Evolutionary conservation across 2,113 vertebrate species (phyloP).

Genomic region (Hemiprocne comata): DNA sequence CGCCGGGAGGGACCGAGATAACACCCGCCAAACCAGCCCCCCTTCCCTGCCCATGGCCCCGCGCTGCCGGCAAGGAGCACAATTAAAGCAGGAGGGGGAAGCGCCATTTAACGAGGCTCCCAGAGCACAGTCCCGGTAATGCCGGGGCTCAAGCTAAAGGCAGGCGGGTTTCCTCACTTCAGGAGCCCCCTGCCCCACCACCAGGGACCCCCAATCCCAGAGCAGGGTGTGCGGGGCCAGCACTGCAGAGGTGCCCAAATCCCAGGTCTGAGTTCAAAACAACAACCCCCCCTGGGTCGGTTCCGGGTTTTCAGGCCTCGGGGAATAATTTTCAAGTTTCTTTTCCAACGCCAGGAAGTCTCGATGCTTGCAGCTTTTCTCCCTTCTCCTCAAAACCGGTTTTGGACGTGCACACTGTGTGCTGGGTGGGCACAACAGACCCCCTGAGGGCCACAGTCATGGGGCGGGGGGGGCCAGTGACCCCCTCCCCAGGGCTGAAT

Average conservation of each 20-base stretch:
- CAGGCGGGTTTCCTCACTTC: not conserved
- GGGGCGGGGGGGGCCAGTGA: not conserved
- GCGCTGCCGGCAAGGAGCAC: not conserved
- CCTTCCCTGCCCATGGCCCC: not conserved
- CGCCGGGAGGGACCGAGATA: not conserved
- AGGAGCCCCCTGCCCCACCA: not conserved
- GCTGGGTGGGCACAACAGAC: rapidly evolving
- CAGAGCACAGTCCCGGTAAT: not conserved
- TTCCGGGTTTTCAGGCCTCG: not conserved
- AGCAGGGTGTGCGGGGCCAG: not conserved
- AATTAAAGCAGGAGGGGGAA: not conserved
- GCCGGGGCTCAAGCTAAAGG: not conserved
- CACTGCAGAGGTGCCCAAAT: not conserved
- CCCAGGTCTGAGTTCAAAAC: not conserved
- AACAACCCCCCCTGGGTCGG: not conserved
- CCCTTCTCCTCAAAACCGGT: not conserved
- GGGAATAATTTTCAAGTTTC: conserved; percentile 30
- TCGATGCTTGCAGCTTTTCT: conserved; percentile 21
- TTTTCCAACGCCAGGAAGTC: conserved; percentile 22
- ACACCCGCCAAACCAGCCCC: not conserved
- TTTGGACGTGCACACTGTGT: not conserved
- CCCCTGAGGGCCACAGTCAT: not conserved
- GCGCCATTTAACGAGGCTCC: not conserved
- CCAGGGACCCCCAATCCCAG: not conserved
- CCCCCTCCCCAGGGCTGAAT: not conserved